Percentiles rank a stretch among this genome's conserved stretches.
phyloP scores from a whole-genome alignment of 1,140 invertebrate species.

The Scaptomyza pallida region DNA sequence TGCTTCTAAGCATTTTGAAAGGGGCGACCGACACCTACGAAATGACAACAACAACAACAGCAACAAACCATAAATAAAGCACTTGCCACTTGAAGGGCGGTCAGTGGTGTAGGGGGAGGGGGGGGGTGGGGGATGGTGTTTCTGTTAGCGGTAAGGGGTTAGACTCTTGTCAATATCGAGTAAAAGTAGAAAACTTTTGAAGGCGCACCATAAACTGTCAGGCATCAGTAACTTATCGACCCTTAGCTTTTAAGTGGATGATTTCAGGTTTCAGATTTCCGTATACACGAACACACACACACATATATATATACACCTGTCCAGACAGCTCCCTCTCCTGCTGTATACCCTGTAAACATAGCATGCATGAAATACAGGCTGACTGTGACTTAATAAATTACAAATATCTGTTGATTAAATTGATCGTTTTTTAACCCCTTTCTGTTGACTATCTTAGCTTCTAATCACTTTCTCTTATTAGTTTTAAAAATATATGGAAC shows the following conservation, averaged over 20 bases:
- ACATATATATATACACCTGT: constrained; percentile 25
- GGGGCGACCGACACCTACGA: constrained; percentile 56
- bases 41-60: constrained; percentile 51
- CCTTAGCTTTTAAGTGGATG: constrained; percentile 81
- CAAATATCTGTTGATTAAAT: too few species aligned
- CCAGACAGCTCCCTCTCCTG: constrained; percentile 22
- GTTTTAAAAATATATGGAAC: too few species aligned
- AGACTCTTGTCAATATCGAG: constrained; percentile 22
- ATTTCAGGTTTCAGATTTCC: constrained; percentile 75
- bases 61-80: constrained; percentile 66
- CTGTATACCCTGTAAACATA: not conserved
- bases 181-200: constrained; percentile 35
- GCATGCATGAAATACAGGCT: too few species aligned
- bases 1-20: constrained; percentile 18
- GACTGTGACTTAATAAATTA: too few species aligned
- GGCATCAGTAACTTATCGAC: constrained; percentile 81
- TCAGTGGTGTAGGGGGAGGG: not conserved
- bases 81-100: constrained; percentile 53
- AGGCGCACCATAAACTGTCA: constrained; percentile 69
- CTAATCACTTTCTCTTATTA: too few species aligned
- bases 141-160: constrained; percentile 1
- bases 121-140: too few species aligned
- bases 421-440: too few species aligned
- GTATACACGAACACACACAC: constrained; percentile 27
- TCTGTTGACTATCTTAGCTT: too few species aligned